Base-by-base conservation (phyloP, 1,140 invertebrate species). In the Medauroidea extradentata region DNA sequence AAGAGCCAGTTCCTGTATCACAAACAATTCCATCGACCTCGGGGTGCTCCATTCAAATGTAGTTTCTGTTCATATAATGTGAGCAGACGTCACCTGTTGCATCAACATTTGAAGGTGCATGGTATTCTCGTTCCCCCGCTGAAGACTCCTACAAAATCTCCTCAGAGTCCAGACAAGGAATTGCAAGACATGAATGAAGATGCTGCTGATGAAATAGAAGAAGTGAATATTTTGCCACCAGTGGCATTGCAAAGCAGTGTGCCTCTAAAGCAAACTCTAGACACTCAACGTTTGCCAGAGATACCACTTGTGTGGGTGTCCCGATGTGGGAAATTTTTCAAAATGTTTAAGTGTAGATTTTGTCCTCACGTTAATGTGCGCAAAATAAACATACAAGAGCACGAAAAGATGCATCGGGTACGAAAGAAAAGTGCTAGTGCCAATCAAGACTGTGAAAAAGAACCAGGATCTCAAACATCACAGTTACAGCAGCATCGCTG, bases 1-100 rank as follows among this genome's bases (percentile, higher is more conserved):
- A 90, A 90, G 71, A 88, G 88, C 42, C 90, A 93, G 69, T 90
- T 86, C 67, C 81, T 89, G 62, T 91, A 93, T 71, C 90, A 93
- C 65, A 87, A 89, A 64, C 89, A 93, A 70, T 89, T 93, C 68
- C 91, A 94, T 69, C 81, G 87, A 41, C 82, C 86, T 5, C 81
- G 84, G 52, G 81, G 84, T 46, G 81, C 82, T 2, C 84, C 85
- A 23, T 93, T 88, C 73, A 88, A 90, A 71, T 94, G 91, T 72
- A 81, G 81, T 0, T 75, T 85, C 56, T 94, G 91, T 73, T 85
- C 86, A 60, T 94, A 92, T 67, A 91, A 89, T 69, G 90, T 91
- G 1, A 88, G 84, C 25, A 88, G 89, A 70, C 80, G 85, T 43
- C 86, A 91, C 67, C 77, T 93, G 13, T 74, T 94, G 2, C 84